Conservation (phyloP, 2,888 invertebrate species). For the Aphodius granarius region DNA sequence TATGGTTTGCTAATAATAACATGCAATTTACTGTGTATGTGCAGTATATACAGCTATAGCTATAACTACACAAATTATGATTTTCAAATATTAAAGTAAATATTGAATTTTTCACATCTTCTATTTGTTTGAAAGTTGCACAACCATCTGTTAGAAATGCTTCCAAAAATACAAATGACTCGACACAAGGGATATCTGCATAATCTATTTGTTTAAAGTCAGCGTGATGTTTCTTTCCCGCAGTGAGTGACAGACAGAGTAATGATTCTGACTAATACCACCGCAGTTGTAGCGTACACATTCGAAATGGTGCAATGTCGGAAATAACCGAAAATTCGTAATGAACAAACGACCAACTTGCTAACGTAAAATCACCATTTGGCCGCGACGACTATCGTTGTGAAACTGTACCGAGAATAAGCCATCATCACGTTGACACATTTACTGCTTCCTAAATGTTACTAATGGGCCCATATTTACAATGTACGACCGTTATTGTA, state of each 20-base stretch:
- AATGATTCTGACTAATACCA: not conserved
- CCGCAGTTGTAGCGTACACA: not conserved
- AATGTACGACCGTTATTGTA: not conserved
- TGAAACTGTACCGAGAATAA: not conserved
- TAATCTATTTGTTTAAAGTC: not conserved
- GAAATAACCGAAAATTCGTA: not conserved
- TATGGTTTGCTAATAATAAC: no score
- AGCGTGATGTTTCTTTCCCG: not conserved
- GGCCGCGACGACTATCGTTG: not conserved
- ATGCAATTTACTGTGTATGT: no score
- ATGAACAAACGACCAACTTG: not conserved
- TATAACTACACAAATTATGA: no score
- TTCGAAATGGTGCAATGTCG: not conserved
- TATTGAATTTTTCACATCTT: no score
- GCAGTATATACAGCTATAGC: no score
- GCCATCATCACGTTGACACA: not conserved
- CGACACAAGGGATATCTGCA: not conserved
- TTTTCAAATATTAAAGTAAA: no score
- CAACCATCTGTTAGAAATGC: not conserved
- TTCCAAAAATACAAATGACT: not conserved
- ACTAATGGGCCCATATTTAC: not conserved
- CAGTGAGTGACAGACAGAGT: not conserved
- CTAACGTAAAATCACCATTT: not conserved
- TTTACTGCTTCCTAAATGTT: not conserved
- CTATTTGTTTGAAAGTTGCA: no score